Percentiles rank a stretch among this genome's conserved stretches.
phyloP scores from a whole-genome alignment of 2,888 invertebrate species.

The Euphydryas editha region DNA sequence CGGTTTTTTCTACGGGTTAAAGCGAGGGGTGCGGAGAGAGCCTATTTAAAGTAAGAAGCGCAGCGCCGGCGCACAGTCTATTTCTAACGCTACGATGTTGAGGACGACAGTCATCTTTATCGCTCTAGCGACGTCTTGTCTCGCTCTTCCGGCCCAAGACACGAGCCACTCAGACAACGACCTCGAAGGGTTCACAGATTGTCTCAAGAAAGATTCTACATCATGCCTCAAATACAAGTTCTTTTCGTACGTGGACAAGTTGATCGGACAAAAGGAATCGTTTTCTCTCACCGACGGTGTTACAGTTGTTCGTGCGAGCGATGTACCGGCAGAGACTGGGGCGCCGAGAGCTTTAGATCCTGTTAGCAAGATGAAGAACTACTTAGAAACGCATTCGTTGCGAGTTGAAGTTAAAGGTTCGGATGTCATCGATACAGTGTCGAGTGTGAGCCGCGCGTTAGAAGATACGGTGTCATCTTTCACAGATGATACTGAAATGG shows the following conservation, averaged over 20 bases:
- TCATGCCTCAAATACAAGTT: slow-evolving; percentile 94
- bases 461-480: slow-evolving; percentile 88
- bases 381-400: slow-evolving; percentile 91
- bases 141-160: slow-evolving; percentile 88
- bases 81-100: slow-evolving; percentile 68
- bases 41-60: slow-evolving; percentile 69
- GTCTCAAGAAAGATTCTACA: slow-evolving; percentile 91
- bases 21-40: slow-evolving; percentile 65
- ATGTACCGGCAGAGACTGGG: slow-evolving; percentile 88
- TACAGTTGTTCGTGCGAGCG: slow-evolving; percentile 90
- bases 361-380: slow-evolving; percentile 88
- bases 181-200: slow-evolving; percentile 91
- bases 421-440: slow-evolving; percentile 91
- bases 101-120: slow-evolving; percentile 65
- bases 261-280: slow-evolving; percentile 90
- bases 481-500: slow-evolving; percentile 84
- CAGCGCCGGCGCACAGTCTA: slow-evolving; percentile 68
- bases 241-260: slow-evolving; percentile 93
- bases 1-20: slow-evolving; percentile 60
- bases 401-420: slow-evolving; percentile 93
- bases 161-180: slow-evolving; percentile 89
- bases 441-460: slow-evolving; percentile 91
- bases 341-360: slow-evolving; percentile 90
- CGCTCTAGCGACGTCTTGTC: slow-evolving; percentile 77
- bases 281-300: slow-evolving; percentile 92